Conservation (phyloP, 1,140 invertebrate genomes). For the Cyclina sinensis region DNA sequence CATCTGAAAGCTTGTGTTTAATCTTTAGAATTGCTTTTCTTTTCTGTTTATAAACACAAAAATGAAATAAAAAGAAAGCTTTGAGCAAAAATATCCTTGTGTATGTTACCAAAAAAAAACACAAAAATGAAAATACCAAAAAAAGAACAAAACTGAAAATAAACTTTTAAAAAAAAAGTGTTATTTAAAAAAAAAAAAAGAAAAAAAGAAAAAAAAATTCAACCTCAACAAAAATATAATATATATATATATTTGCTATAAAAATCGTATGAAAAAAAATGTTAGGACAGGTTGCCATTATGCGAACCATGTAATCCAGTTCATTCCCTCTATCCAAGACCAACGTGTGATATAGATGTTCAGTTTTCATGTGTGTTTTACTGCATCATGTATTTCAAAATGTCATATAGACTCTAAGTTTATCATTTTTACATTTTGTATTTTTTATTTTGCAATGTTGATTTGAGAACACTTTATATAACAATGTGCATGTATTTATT, state of each 20-base stretch:
- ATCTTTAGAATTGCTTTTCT: no score
- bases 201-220: neutral
- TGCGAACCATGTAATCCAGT: slow-evolving; percentile 41
- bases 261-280: slow-evolving; percentile 31
- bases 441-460: neutral
- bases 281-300: slow-evolving; percentile 36
- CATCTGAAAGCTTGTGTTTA: no score
- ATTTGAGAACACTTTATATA: slow-evolving; percentile 11
- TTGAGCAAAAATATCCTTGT: neutral
- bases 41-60: no score
- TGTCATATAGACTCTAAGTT: slow-evolving; percentile 16
- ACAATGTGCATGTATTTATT: slow-evolving; percentile 16
- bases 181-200: slow-evolving; percentile 39
- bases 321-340: slow-evolving; percentile 66
- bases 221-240: slow-evolving; percentile 54
- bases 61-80: slow-evolving; percentile 51
- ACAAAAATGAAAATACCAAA: slow-evolving; percentile 7
- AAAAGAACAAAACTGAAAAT: slow-evolving; percentile 44
- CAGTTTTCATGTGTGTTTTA: neutral
- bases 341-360: slow-evolving; percentile 61
- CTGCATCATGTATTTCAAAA: neutral
- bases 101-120: slow-evolving; percentile 24
- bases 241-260: slow-evolving; percentile 34
- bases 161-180: slow-evolving; percentile 60
- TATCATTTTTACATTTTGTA: slow-evolving; percentile 26